Base-by-base conservation (phyloP, 2,113 vertebrate species). In the Rutilus rutilus region DNA sequence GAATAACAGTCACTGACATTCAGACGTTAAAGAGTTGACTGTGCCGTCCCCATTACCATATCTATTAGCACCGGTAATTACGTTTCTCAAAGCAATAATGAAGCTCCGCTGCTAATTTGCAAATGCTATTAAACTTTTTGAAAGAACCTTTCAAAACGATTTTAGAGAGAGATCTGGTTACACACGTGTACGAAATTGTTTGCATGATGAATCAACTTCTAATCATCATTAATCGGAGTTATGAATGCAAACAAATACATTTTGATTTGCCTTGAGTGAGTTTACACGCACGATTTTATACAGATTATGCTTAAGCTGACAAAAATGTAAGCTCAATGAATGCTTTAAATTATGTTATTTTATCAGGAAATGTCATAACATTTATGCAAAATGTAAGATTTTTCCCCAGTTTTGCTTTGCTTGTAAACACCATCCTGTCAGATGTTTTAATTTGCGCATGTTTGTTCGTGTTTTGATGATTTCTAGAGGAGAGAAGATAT, bases 141-240 rank as follows among this genome's bases (percentile, higher is more conserved):
- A 82, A 69, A 15, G 6, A 67, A 50, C 27, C 39, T 80, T n/a
- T 80, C 78, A 67, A 36, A 82, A 67, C 6, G 12, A 23, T 36
- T 82, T 30, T 19, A 45, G 9, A 81, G 78, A 62, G 33, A 64
- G 57, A 45, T 15, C n/a, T 75, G 39, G 4, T 47, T 25, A 47
- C 12, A 1, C 12, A 74, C 39, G 8, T 45, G 11, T 17, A 10
- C 6, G n/a, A 4, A 19, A n/a, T 27, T 79, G 57, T 64, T 27
- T 80, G 6, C 57, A 42, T 74, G 71, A 25, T 74, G 23, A 50
- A 50, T 75, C n/a, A 17, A 45, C 73, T 75, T 27, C 21, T 73
- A 73, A 73, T 42, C 69, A 73, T n/a, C 36, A 42, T 23, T 71
- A 71, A 71, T 71, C 67, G 42, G 36, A 17, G n/a, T 25, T 25